phyloP scores from a whole-genome alignment of 2,797 vertebrate species.

The Chloroceryle amazona region DNA sequence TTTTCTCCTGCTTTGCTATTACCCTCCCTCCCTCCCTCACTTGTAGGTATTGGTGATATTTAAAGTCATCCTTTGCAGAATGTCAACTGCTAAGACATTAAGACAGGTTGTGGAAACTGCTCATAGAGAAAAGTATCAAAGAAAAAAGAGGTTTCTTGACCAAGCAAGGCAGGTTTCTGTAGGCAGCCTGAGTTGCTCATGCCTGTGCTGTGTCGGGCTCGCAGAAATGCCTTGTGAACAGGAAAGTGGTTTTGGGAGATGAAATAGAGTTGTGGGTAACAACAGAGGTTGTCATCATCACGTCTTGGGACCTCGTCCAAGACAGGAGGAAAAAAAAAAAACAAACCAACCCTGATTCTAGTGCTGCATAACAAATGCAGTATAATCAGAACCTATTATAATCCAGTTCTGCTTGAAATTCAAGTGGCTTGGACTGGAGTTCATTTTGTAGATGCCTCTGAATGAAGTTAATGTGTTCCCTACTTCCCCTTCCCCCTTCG shows the following conservation, averaged over 20 bases:
- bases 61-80: constrained; percentile 6
- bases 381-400: constrained; percentile 6
- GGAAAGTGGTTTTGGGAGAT: neutral
- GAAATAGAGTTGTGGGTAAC: neutral
- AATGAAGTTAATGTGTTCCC: constrained; percentile 20
- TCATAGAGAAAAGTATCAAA: neutral
- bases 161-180: neutral
- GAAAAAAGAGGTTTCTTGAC: neutral
- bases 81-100: neutral
- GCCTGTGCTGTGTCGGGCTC: fast-evolving
- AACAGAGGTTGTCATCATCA: neutral
- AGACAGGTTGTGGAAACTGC: neutral
- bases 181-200: neutral
- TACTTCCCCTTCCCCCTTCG: neutral
- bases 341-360: neutral
- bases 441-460: constrained; percentile 12
- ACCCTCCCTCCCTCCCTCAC: neutral
- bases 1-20: constrained; percentile 19
- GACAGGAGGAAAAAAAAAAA: neutral
- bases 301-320: neutral
- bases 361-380: neutral
- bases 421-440: neutral
- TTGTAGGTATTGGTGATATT: neutral
- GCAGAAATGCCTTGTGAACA: neutral
- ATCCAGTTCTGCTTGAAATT: constrained; percentile 18